A percentile compares a stretch with the other conserved stretches of the same genome.
Conservation (phyloP, 2,797 vertebrate genomes). For the Monodelphis domestica region DNA sequence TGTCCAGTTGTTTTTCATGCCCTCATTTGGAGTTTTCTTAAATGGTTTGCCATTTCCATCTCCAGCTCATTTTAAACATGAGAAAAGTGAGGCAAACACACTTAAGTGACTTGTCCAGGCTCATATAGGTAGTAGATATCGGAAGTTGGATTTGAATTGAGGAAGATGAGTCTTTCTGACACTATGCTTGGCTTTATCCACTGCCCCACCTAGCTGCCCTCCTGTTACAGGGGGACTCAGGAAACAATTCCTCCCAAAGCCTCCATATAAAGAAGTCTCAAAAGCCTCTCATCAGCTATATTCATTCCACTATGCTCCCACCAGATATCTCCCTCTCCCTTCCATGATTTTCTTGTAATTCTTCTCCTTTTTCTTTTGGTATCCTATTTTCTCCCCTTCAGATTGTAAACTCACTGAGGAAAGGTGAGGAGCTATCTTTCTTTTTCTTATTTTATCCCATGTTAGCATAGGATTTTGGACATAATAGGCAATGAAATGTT, state of each 20-base stretch:
- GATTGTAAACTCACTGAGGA: background rate
- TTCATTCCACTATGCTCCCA: background rate
- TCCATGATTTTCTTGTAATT: no score
- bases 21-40: no score
- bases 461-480: background rate
- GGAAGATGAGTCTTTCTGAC: no score
- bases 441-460: background rate
- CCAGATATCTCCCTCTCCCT: background rate
- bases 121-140: no score
- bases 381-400: background rate
- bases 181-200: no score
- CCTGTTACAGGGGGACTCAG: background rate
- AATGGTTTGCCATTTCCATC: no score
- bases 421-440: background rate
- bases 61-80: no score
- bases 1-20: no score
- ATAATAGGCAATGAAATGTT: background rate
- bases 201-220: no score
- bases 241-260: background rate
- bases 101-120: no score
- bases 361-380: background rate
- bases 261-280: background rate
- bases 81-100: no score
- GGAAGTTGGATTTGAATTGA: no score
- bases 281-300: background rate